phyloP scores from a whole-genome alignment of 64 coral and sea anemone genomes.

The Catalaphyllia jardinei region DNA sequence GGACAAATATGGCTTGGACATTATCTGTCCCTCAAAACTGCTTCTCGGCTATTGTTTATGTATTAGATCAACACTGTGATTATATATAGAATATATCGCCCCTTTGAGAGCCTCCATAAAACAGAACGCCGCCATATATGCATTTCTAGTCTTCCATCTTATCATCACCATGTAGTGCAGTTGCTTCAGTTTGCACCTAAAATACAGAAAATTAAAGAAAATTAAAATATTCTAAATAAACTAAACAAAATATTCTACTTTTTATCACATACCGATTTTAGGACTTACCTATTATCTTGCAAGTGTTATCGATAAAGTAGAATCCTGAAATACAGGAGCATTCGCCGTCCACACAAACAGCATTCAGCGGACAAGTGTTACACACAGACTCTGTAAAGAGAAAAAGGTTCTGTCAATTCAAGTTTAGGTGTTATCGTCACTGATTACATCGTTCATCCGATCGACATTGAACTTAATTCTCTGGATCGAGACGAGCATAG shows the following conservation, averaged over 20 bases:
- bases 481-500: too few relatives aligned
- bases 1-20: too few relatives aligned
- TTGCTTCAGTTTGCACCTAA: not conserved
- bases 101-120: too few relatives aligned
- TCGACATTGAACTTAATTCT: too few relatives aligned
- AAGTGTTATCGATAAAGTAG: conserved; percentile 25
- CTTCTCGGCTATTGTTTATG: too few relatives aligned
- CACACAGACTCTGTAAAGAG: conserved; percentile 13
- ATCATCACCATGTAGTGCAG: not conserved
- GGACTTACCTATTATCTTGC: conserved; percentile 8
- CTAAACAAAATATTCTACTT: not conserved
- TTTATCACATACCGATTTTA: not conserved
- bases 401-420: not conserved
- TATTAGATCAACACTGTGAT: too few relatives aligned
- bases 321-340: conserved; percentile 54
- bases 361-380: conserved; percentile 52
- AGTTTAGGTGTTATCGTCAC: not conserved
- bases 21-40: too few relatives aligned
- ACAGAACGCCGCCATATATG: not conserved
- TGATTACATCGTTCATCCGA: too few relatives aligned
- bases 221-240: not conserved
- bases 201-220: not conserved
- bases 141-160: not conserved
- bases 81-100: too few relatives aligned
- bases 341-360: conserved; percentile 49